These are phyloP conservation scores for Callorhinus ursinus DNA, from an alignment of 2,113 vertebrate species.

Conservation along the genomic window DNA sequence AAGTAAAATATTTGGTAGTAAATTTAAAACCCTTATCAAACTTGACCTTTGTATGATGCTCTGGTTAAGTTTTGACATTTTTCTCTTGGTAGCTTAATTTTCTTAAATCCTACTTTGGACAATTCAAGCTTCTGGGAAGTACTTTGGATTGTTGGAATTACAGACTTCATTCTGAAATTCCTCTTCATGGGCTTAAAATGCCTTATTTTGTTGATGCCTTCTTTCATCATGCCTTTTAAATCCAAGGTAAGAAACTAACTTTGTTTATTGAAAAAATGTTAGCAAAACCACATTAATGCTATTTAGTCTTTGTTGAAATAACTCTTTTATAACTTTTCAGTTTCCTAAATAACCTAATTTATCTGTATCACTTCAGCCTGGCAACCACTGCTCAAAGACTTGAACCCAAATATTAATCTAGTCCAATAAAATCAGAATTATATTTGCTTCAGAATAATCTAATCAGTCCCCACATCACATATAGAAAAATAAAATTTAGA, in stretches of 20 bases:
- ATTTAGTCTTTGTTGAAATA: slow-evolving; percentile 44
- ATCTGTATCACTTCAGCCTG: slow-evolving; percentile 16
- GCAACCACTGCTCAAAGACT: slow-evolving; percentile 27
- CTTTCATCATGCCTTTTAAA: slow-evolving; percentile 91
- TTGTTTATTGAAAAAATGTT: slow-evolving; percentile 54
- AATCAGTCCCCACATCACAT: slow-evolving; percentile 5
- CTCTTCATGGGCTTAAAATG: slow-evolving; percentile 97
- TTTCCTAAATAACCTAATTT: slow-evolving; percentile 47
- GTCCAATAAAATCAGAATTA: slow-evolving; percentile 53
- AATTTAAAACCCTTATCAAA: background rate
- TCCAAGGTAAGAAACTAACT: slow-evolving; percentile 90
- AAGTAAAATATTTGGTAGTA: slow-evolving; percentile 39
- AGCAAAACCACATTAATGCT: slow-evolving; percentile 11
- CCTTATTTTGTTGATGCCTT: slow-evolving; percentile 95
- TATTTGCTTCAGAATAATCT: slow-evolving; percentile 46
- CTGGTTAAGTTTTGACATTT: slow-evolving; percentile 77
- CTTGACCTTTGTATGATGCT: slow-evolving; percentile 17
- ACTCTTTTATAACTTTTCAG: slow-evolving; percentile 36
- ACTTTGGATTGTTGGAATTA: slow-evolving; percentile 96
- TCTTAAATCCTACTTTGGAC: slow-evolving; percentile 92
- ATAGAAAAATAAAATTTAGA: slow-evolving; percentile 20
- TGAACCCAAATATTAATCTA: slow-evolving; percentile 54
- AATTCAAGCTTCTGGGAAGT: slow-evolving; percentile 94
- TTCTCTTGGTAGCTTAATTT: slow-evolving; percentile 91
- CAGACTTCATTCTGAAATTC: slow-evolving; percentile 96